These are phyloP conservation scores for Apamea crenata DNA, from an alignment of 2,888 invertebrate species.

Conservation along the genomic window DNA sequence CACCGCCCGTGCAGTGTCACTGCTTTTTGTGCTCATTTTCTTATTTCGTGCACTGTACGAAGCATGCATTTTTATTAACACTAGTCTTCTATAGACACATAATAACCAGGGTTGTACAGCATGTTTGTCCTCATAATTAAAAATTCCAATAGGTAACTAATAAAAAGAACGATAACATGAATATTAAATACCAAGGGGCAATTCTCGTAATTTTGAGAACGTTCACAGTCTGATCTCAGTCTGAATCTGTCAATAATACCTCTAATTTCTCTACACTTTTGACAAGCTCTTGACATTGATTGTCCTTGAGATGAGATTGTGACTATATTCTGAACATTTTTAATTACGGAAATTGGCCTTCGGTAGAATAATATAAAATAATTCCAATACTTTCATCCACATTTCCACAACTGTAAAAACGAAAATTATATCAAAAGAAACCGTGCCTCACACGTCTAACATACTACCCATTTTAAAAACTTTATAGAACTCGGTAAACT, in stretches of 20 bases:
- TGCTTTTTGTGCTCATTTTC: conserved; percentile 25
- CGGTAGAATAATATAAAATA: too few species aligned
- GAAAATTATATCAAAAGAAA: background rate
- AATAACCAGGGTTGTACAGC: background rate
- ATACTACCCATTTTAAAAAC: background rate
- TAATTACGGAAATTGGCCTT: too few species aligned
- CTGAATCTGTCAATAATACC: too few species aligned
- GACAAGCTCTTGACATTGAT: too few species aligned
- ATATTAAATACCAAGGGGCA: too few species aligned
- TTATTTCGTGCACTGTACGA: conserved; percentile 16
- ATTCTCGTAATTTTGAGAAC: too few species aligned
- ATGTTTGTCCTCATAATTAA: background rate
- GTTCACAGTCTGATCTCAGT: too few species aligned
- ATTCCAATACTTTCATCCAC: background rate
- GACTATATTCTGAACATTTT: too few species aligned
- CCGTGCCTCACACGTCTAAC: background rate
- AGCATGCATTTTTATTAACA: conserved; percentile 10
- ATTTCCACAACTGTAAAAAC: conserved; percentile 1
- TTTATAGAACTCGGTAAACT: conserved; percentile 5
- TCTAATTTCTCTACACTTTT: too few species aligned
- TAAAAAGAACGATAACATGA: background rate
- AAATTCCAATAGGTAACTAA: background rate
- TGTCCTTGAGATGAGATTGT: too few species aligned
- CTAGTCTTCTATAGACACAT: background rate
- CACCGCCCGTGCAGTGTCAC: conserved; percentile 17